A percentile compares a stretch with the other conserved stretches of the same genome.
phyloP scores from a whole-genome alignment of 2,888 invertebrate species.

The Bursaphelenchus okinawaensis region DNA sequence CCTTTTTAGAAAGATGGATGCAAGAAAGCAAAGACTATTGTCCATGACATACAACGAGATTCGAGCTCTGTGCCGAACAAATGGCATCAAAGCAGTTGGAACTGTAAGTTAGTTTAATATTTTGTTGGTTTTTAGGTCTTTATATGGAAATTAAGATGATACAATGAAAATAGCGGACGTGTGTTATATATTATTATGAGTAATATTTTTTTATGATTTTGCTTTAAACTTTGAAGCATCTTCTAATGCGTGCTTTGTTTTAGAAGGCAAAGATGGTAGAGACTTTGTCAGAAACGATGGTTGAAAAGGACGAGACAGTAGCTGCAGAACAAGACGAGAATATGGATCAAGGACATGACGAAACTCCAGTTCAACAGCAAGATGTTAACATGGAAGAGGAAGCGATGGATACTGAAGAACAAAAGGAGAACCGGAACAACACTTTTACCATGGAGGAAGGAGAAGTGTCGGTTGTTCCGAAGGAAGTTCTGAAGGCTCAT shows the following conservation, averaged over 20 bases:
- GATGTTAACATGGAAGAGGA: background rate
- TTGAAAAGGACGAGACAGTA: background rate
- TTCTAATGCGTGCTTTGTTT: no score
- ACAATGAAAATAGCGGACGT: no score
- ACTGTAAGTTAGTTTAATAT: background rate
- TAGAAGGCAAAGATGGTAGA: background rate
- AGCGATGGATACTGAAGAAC: background rate
- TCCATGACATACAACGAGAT: constrained; percentile 5
- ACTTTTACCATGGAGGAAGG: background rate
- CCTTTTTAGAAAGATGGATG: no score
- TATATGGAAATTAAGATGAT: no score
- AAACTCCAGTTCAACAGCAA: background rate
- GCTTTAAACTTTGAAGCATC: no score
- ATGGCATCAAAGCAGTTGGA: background rate
- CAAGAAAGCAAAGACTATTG: background rate
- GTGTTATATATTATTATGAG: no score
- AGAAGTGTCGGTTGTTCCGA: background rate
- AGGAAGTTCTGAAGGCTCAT: background rate
- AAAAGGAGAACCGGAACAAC: background rate
- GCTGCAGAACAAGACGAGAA: background rate
- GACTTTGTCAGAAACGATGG: background rate
- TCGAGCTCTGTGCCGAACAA: background rate
- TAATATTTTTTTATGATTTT: no score
- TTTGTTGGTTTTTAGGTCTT: background rate
- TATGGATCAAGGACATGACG: background rate